Percentiles rank a stretch among this genome's conserved stretches.
These are phyloP conservation scores for Pseudococcus jackbeardsleyi DNA, from an alignment of 2,888 invertebrate genomes.

Conservation along the genomic window DNA sequence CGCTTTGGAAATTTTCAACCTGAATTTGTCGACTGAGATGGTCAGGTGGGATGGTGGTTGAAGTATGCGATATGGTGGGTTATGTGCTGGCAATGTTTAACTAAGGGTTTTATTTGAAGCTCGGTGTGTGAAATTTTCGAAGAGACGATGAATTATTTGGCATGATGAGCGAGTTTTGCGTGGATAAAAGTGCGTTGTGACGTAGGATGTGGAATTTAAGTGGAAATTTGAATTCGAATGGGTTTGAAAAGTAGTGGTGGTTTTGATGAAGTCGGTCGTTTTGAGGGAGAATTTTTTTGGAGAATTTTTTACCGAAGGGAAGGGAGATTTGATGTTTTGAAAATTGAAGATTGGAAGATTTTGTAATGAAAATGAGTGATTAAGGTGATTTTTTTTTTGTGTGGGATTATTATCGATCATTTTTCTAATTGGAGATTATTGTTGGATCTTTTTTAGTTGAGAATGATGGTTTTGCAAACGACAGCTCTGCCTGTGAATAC, in stretches of 20 bases:
- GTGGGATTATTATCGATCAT: too few species aligned
- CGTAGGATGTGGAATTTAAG: neutral
- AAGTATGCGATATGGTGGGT: neutral
- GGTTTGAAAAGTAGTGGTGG: neutral
- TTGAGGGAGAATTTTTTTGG: neutral
- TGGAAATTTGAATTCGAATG: neutral
- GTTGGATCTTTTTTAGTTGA: neutral
- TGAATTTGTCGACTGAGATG: neutral
- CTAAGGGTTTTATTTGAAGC: neutral
- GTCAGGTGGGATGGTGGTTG: neutral
- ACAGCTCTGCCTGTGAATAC: conserved; percentile 47
- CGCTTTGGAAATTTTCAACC: neutral
- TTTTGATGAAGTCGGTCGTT: neutral
- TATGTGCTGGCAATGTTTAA: neutral
- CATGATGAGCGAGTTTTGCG: neutral
- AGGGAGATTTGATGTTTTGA: too few species aligned
- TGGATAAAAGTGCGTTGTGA: neutral
- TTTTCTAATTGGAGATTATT: neutral
- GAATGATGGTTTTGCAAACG: conserved; percentile 42
- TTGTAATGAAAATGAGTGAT: too few species aligned
- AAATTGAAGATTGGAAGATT: too few species aligned
- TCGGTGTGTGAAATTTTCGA: neutral
- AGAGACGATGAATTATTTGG: neutral
- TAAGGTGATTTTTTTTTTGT: too few species aligned
- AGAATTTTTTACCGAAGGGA: too few species aligned